These are phyloP conservation scores for Drosophila kohkoa DNA, from an alignment of 1,140 invertebrate genomes.

Conservation along the genomic window DNA sequence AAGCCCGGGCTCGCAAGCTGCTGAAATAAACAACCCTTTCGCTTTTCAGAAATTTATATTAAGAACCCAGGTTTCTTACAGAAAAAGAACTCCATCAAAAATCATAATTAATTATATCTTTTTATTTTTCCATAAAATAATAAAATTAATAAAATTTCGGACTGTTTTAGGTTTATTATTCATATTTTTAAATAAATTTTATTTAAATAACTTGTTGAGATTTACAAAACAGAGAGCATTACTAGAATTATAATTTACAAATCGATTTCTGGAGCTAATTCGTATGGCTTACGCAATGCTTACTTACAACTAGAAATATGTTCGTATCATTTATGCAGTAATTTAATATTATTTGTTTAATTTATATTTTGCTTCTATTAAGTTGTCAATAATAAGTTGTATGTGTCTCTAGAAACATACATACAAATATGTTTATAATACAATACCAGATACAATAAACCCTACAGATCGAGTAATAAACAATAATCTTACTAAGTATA, in stretches of 20 bases:
- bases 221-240: slow-evolving; percentile 81
- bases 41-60: too few relatives aligned
- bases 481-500: slow-evolving; percentile 69
- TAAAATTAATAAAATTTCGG: neutral
- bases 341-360: slow-evolving; percentile 23
- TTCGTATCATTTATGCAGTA: slow-evolving; percentile 39
- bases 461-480: slow-evolving; percentile 77
- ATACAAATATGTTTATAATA: slow-evolving; percentile 56
- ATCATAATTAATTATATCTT: too few relatives aligned
- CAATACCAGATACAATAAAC: slow-evolving; percentile 70
- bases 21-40: too few relatives aligned
- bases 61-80: too few relatives aligned
- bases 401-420: slow-evolving; percentile 27
- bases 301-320: slow-evolving; percentile 46
- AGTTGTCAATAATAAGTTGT: slow-evolving; percentile 35
- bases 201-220: slow-evolving; percentile 82
- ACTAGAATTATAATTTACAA: slow-evolving; percentile 78
- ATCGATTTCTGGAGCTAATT: slow-evolving; percentile 66
- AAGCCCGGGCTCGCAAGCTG: too few relatives aligned
- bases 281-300: slow-evolving; percentile 60
- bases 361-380: slow-evolving; percentile 40
- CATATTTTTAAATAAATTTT: slow-evolving; percentile 80
- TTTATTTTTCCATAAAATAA: too few relatives aligned
- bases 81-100: too few relatives aligned
- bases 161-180: slow-evolving; percentile 24